Evolutionary conservation across 2,888 invertebrate genomes (phyloP).

Genomic region (Spialia ferax): DNA sequence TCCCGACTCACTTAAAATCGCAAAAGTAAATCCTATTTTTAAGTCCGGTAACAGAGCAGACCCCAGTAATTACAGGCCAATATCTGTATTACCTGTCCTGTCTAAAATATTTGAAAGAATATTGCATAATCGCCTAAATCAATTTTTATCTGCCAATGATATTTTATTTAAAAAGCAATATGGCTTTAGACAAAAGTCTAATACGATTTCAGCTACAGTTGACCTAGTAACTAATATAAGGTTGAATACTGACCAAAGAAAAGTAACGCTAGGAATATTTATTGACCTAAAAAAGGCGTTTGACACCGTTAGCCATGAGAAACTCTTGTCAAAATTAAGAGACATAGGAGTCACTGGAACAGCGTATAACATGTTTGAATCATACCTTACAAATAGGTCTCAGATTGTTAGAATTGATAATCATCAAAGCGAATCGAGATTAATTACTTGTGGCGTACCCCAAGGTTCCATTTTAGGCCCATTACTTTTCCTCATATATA

Average conservation of each 20-base stretch:
- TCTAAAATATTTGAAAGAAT: constrained; percentile 1
- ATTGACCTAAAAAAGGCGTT: constrained; percentile 2
- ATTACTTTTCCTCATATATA: background rate
- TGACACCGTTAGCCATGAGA: background rate
- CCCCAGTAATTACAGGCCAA: constrained; percentile 4
- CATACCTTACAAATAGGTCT: background rate
- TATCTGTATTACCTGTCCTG: background rate
- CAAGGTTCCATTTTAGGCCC: background rate
- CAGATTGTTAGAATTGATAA: background rate
- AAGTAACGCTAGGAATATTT: background rate
- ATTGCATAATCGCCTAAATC: background rate
- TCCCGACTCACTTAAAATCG: background rate
- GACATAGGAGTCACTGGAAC: background rate
- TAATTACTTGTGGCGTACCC: background rate
- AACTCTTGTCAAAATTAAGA: background rate
- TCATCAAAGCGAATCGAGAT: background rate
- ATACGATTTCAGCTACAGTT: background rate
- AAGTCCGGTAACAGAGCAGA: background rate
- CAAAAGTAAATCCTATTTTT: constrained; percentile 2
- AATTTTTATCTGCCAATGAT: background rate
- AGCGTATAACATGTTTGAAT: background rate
- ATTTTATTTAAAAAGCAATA: background rate
- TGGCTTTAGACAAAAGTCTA: background rate
- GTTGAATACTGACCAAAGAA: background rate
- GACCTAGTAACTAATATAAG: background rate